phyloP scores from a whole-genome alignment of 2,888 invertebrate genomes.

The Dryocosmus kuriphilus region DNA sequence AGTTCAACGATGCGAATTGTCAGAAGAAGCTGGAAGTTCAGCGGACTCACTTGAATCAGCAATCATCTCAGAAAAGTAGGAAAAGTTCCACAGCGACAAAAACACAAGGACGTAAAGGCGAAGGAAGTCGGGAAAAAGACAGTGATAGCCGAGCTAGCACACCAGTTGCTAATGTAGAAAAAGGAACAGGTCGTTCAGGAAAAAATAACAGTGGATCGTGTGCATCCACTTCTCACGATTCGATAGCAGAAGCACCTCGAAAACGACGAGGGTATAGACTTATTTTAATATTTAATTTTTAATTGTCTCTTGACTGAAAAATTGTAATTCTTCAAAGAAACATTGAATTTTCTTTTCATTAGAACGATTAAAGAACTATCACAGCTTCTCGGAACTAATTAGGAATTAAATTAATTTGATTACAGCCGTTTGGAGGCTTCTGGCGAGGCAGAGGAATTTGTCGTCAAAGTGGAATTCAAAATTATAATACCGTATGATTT shows the following conservation, averaged over 20 bases:
- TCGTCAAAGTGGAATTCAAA: conserved; percentile 84
- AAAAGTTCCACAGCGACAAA: conserved; percentile 67
- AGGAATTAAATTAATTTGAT: conserved; percentile 14
- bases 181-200: conserved; percentile 64
- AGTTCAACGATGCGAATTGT: conserved; percentile 82
- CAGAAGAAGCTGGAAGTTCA: conserved; percentile 82
- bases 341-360: not conserved
- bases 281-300: conserved; percentile 24
- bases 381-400: not conserved
- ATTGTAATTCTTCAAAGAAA: too few species aligned
- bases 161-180: conserved; percentile 77
- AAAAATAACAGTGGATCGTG: conserved; percentile 59
- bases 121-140: conserved; percentile 75
- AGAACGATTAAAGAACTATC: not conserved
- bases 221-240: conserved; percentile 66
- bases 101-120: conserved; percentile 68
- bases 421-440: conserved; percentile 69
- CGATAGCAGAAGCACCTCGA: conserved; percentile 67
- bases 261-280: conserved; percentile 78
- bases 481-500: conserved; percentile 96
- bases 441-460: conserved; percentile 70
- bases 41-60: conserved; percentile 82
- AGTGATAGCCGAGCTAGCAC: conserved; percentile 83
- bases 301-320: not conserved
- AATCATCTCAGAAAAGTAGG: conserved; percentile 76